phyloP scores from a whole-genome alignment of 2,113 vertebrate species.

The Ornithorhynchus anatinus region DNA sequence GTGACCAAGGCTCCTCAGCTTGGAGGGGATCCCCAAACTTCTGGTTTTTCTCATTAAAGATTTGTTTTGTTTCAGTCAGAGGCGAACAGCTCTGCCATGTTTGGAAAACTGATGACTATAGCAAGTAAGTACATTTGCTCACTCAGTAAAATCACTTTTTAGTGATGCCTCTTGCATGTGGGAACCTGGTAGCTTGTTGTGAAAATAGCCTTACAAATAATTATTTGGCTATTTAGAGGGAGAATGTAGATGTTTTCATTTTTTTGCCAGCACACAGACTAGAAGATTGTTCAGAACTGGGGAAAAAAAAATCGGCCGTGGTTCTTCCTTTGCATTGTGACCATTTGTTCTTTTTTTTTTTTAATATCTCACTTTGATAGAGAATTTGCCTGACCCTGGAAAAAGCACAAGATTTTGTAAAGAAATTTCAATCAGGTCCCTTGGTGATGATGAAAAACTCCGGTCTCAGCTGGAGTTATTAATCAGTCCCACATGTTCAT shows the following conservation, averaged over 20 bases:
- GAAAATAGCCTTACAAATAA: neutral
- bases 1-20: too few species aligned
- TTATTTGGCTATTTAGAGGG: neutral
- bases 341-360: neutral
- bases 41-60: too few species aligned
- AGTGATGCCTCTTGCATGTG: too few species aligned
- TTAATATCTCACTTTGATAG: conserved; percentile 67
- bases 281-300: too few species aligned
- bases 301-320: too few species aligned
- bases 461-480: conserved; percentile 89
- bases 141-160: neutral
- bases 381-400: conserved; percentile 96
- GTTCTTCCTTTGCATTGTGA: neutral
- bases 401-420: conserved; percentile 99
- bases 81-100: conserved; percentile 92
- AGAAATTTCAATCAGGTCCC: conserved; percentile 97
- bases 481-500: conserved; percentile 96
- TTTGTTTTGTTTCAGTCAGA: conserved; percentile 82
- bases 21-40: too few species aligned
- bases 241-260: too few species aligned
- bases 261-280: too few species aligned
- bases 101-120: conserved; percentile 96
- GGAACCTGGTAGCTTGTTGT: too few species aligned
- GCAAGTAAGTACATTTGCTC: conserved; percentile 85
- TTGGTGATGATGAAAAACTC: conserved; percentile 96